Evolutionary conservation across 2,888 invertebrate genomes (phyloP).

Genomic region (Deilephila elpenor): DNA sequence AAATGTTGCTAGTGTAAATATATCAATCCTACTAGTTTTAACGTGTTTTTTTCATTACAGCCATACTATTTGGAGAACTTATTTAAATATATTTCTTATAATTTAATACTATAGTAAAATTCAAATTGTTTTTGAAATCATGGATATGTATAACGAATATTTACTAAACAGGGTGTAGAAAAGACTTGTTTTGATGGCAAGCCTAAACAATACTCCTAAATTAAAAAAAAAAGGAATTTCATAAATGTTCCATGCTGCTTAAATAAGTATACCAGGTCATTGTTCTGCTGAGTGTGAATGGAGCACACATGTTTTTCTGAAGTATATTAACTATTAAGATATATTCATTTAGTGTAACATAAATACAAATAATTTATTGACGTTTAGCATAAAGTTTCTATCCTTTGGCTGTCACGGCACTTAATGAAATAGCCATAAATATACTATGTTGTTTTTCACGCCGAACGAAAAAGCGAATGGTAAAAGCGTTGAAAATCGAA

Average conservation of each 20-base stretch:
- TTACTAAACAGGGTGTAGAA: not conserved
- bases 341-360: constrained; percentile 20
- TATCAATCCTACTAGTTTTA: not conserved
- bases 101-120: not conserved
- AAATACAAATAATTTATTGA: constrained; percentile 15
- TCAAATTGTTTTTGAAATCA: not conserved
- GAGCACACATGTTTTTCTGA: not conserved
- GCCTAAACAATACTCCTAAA: not conserved
- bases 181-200: not conserved
- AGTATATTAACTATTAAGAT: not conserved
- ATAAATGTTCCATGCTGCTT: not conserved
- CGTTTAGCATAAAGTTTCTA: not conserved
- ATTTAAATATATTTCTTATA: not conserved
- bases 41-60: not conserved
- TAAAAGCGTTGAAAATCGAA: constrained; percentile 11
- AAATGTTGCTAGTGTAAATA: constrained; percentile 18
- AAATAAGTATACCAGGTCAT: not conserved
- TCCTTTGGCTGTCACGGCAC: not conserved
- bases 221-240: too few species aligned
- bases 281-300: not conserved
- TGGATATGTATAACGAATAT: not conserved
- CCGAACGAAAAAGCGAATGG: constrained; percentile 14
- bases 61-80: not conserved
- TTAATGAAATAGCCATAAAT: not conserved
- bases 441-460: not conserved